These are phyloP conservation scores for Liposcelis brunnea DNA, from an alignment of 2,888 invertebrate species.

Conservation along the genomic window DNA sequence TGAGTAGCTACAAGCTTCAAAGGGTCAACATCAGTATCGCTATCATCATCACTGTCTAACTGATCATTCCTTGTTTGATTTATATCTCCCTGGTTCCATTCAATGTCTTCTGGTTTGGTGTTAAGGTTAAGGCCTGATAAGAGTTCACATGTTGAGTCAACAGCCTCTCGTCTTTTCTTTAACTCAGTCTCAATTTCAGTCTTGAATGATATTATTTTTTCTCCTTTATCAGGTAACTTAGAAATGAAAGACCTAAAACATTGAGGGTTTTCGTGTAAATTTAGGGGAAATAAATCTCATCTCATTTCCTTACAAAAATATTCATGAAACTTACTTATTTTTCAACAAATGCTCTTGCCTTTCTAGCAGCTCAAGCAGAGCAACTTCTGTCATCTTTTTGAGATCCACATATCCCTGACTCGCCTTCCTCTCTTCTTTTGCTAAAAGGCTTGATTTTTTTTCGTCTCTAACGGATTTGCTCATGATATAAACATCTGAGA, in stretches of 20 bases:
- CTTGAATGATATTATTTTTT: conserved; percentile 32
- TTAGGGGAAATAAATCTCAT: too few species aligned
- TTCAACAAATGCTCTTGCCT: conserved; percentile 36
- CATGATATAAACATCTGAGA: too few species aligned
- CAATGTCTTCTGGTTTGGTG: conserved; percentile 35
- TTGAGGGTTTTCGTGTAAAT: too few species aligned
- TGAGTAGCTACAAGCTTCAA: conserved; percentile 38
- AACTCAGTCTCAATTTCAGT: conserved; percentile 32
- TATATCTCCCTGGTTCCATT: conserved; percentile 31
- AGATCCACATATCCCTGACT: conserved; percentile 10
- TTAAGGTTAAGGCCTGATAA: conserved; percentile 33
- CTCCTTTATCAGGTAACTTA: conserved; percentile 40
- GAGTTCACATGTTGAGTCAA: conserved; percentile 33
- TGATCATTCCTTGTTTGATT: conserved; percentile 20
- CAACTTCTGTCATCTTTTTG: conserved; percentile 10
- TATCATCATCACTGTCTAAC: conserved; percentile 32
- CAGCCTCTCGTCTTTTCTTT: conserved; percentile 28
- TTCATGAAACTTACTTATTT: conserved; percentile 24
- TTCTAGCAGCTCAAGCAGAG: conserved; percentile 25
- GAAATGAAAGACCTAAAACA: conserved; percentile 32
- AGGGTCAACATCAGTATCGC: conserved; percentile 40
- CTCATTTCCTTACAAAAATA: too few species aligned
- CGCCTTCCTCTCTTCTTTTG: neutral
- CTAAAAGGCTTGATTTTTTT: too few species aligned
- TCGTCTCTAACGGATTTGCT: too few species aligned